Base-by-base conservation (phyloP, 2,888 invertebrate genomes). In the Drosophila robusta region DNA sequence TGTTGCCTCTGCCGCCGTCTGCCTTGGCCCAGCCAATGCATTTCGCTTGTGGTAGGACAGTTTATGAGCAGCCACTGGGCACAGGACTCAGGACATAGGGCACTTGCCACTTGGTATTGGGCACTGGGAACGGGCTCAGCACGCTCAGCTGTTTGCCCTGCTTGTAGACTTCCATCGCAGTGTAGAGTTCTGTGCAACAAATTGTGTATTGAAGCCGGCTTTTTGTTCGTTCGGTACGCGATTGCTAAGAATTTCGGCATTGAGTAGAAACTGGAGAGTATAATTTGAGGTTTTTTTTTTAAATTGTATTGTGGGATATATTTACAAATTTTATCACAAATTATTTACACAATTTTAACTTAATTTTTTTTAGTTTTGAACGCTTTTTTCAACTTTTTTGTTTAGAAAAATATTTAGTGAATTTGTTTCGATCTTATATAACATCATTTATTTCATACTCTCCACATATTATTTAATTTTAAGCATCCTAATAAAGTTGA, bases 31-130 rank as follows among this genome's bases (percentile, higher is more conserved):
- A 74, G 72, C 85, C 78, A 85, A 75, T 87, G 86, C 87, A 87
- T 87, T 87, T 77, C 26, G 70, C 78, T 90, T 89, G 89, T 78
- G 89, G 89, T 90, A 89, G 89, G 89, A 90, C 89, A 76, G 65
- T 71, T 68, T 65, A 60, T 60, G 45, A 58, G 52, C 46, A 29
- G 52, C 60, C 39, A 46, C 67, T 68, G 49, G 41, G 42, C 51
- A 50, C 41, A 36, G 22, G 9, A 14, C n/a, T 38, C 24, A 55
- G 8, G 22, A 29, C 29, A 36, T 39, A 39, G 44, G 44, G n/a
- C 36, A 24, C 36, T 38, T 36, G 34, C 4, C 12, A 34, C 12
- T 34, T 34, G 32, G 11, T 29, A 42, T 11, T 18, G 52, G n/a
- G 11, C n/a, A 44, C 14, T 45, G 63, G 41, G 56, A n/a, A 45